phyloP scores from a whole-genome alignment of 2,113 vertebrate genomes.

The Ameiurus melas region DNA sequence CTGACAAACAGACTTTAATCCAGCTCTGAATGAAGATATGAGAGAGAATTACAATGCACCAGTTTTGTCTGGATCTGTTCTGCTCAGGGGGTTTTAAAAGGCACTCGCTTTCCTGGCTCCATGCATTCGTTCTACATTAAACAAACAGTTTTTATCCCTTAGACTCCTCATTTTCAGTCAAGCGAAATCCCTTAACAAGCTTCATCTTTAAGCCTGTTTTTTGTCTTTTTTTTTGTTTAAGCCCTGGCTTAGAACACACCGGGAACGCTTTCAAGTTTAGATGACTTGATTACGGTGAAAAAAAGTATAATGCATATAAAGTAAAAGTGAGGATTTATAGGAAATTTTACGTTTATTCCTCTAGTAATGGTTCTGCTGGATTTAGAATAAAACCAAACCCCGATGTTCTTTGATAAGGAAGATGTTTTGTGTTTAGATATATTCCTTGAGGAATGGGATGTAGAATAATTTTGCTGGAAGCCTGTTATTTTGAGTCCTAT shows the following conservation, averaged over 20 bases:
- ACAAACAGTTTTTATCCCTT: slow-evolving; percentile 62
- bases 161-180: slow-evolving; percentile 65
- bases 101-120: slow-evolving; percentile 43
- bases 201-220: slow-evolving; percentile 73
- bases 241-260: slow-evolving; percentile 75
- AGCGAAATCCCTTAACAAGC: slow-evolving; percentile 74
- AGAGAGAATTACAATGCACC: slow-evolving; percentile 55
- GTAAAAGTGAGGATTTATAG: slow-evolving; percentile 21
- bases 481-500: neutral
- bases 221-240: slow-evolving; percentile 43
- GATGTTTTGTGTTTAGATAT: slow-evolving; percentile 8
- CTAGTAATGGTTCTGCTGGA: neutral
- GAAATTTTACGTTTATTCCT: slow-evolving; percentile 27
- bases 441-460: neutral
- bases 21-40: slow-evolving; percentile 57
- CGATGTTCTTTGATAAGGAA: slow-evolving; percentile 18
- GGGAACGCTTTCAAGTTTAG: slow-evolving; percentile 71
- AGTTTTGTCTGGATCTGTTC: slow-evolving; percentile 68
- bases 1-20: slow-evolving; percentile 68
- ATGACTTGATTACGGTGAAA: slow-evolving; percentile 66
- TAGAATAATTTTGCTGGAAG: neutral
- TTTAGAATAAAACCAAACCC: slow-evolving; percentile 24
- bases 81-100: slow-evolving; percentile 61
- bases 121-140: slow-evolving; percentile 64
- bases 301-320: slow-evolving; percentile 17